Percentiles rank a stretch among this genome's conserved stretches.
Evolutionary conservation across 2,113 vertebrate species (phyloP).

Genomic region (Pycnonotus jocosus): DNA sequence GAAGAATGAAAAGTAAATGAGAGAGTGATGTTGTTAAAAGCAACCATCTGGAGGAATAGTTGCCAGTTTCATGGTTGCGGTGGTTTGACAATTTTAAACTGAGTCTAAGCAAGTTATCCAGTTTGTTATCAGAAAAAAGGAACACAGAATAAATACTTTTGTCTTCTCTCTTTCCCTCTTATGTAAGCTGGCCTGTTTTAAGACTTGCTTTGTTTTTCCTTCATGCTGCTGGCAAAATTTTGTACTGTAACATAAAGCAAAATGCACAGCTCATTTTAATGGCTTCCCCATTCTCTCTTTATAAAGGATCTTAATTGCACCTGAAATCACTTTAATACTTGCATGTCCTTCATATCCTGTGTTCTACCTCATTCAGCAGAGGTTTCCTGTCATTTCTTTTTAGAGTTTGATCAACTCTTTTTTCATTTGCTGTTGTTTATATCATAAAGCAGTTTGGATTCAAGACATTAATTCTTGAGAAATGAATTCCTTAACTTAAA

Average conservation of each 20-base stretch:
- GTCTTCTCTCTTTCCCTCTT: background rate
- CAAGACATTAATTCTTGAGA: background rate
- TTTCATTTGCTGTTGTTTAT: background rate
- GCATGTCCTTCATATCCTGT: background rate
- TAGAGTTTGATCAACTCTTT: background rate
- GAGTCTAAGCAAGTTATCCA: background rate
- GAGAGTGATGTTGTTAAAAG: background rate
- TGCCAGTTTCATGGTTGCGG: background rate
- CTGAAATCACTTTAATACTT: background rate
- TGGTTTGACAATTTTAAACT: background rate
- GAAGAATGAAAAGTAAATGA: background rate
- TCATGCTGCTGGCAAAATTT: background rate
- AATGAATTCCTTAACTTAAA: background rate
- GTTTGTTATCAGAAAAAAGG: background rate
- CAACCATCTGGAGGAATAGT: background rate
- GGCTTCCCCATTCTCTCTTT: background rate
- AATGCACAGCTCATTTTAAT: fast-evolving
- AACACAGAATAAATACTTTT: background rate
- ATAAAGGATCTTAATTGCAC: background rate
- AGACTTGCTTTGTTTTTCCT: background rate
- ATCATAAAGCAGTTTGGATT: background rate
- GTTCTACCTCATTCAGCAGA: background rate
- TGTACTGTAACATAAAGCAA: background rate
- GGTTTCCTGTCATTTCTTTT: background rate
- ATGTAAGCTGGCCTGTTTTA: background rate